Conservation (phyloP, 2,888 invertebrate species). For the Hermodice carunculata region DNA sequence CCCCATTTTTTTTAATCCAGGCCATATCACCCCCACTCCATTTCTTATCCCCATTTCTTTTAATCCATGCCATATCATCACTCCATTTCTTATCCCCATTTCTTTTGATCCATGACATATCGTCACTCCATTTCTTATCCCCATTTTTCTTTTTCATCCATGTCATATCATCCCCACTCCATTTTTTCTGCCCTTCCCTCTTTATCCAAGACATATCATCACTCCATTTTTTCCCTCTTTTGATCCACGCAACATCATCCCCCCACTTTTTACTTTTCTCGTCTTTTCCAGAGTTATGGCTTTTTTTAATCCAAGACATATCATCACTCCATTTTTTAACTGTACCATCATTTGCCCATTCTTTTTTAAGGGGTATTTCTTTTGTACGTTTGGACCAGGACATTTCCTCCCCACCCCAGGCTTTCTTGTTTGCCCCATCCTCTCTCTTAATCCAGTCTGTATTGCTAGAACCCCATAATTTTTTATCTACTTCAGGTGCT, state of each 20-base stretch:
- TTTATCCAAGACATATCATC: constrained; percentile 23
- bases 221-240: constrained; percentile 23
- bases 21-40: too few species aligned
- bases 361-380: constrained; percentile 25
- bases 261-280: constrained; percentile 24
- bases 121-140: too few species aligned
- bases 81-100: too few species aligned
- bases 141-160: too few species aligned
- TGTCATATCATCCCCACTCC: constrained; percentile 1
- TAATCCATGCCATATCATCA: too few species aligned
- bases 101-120: too few species aligned
- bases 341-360: constrained; percentile 23
- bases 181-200: background rate
- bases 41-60: too few species aligned
- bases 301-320: constrained; percentile 38
- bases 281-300: constrained; percentile 12
- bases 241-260: constrained; percentile 27
- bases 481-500: constrained; percentile 6
- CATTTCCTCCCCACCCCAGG: constrained; percentile 27
- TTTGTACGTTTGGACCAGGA: constrained; percentile 23
- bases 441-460: constrained; percentile 28
- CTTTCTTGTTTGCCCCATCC: constrained; percentile 21
- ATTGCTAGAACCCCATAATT: constrained; percentile 14
- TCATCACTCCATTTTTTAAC: constrained; percentile 22
- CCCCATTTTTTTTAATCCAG: too few species aligned